Evolutionary conservation across 2,797 vertebrate genomes (phyloP), one percentile per base, ranked within the genome.

Genomic region (Sternotherus odoratus): DNA sequence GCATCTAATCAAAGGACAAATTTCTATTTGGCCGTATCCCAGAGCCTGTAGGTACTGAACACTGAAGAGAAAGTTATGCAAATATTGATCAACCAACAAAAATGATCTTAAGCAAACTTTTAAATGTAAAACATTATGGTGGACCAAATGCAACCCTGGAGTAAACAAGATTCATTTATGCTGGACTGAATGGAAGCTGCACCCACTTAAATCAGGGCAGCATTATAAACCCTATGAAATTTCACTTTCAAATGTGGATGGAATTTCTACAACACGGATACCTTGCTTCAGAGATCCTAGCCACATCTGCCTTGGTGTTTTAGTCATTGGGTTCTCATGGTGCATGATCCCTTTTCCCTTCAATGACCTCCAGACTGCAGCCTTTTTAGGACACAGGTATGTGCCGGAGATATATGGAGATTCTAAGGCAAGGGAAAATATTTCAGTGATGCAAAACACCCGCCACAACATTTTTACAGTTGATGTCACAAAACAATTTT

Each of bases 381-480:
- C 78, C 97, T 98, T 98, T 89, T 96, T 98, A 3, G 98, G 96
- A 86, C 98, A 98, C 91, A 98, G 60, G 51, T 97, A 98, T 88
- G 98, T 94, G 91, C 98, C 99, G 43, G 98, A 98, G 93, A 98
- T 97, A 96, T 99, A 99, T 2, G 99, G 99, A 87, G 99, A 99
- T 96, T 98, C 99, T 99, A 3, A 16, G 96, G 69, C 21, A 92
- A 92, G 88, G 87, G 2, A 72, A 23, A 50, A 1, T 12, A 80
- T 5, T 48, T 94, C 30, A 94, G 57, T 19, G 21, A 16, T 12
- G 28, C 4, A 21, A 12, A 5, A 39, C 17, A 30, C 12, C 23
- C 4, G 2, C 60, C 0, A 0, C 15, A 74, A 28, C 28, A 28
- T 88, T 92, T 49, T 83, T 63, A 74, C 81, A 46, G 72, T 90